These are phyloP conservation scores for Quiscalus mexicanus DNA, from an alignment of 2,113 vertebrate genomes.

Conservation along the genomic window DNA sequence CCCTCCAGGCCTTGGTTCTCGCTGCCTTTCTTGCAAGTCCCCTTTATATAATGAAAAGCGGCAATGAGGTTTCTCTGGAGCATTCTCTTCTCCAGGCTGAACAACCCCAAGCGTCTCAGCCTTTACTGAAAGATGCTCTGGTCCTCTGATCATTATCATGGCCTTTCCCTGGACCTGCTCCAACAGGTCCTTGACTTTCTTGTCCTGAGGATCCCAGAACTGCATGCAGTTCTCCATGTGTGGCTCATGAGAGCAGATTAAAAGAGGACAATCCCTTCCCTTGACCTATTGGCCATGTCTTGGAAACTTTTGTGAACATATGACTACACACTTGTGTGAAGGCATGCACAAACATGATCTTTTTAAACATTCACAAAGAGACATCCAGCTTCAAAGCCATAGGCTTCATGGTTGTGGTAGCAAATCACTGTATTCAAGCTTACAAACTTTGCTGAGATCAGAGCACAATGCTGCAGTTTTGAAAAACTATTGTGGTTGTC, in stretches of 20 bases:
- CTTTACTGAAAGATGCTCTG: background rate
- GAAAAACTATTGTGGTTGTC: background rate
- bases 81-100: background rate
- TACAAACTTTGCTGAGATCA: background rate
- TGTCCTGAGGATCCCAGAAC: background rate
- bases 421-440: background rate
- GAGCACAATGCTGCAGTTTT: background rate
- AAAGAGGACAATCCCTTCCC: background rate
- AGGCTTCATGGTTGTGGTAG: background rate
- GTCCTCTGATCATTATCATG: rapidly evolving
- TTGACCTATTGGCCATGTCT: background rate
- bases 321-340: background rate
- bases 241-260: rapidly evolving
- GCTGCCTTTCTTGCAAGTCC: background rate
- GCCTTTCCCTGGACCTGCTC: rapidly evolving
- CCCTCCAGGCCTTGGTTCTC: background rate
- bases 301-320: background rate
- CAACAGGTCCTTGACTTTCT: background rate
- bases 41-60: background rate
- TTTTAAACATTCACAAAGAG: background rate
- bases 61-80: background rate
- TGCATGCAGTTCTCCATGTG: background rate
- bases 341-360: background rate
- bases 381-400: background rate
- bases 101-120: background rate